A percentile compares a stretch with the other conserved stretches of the same genome.
Conservation (phyloP, 2,797 vertebrate genomes). For the Schizopygopsis pylzovi region DNA sequence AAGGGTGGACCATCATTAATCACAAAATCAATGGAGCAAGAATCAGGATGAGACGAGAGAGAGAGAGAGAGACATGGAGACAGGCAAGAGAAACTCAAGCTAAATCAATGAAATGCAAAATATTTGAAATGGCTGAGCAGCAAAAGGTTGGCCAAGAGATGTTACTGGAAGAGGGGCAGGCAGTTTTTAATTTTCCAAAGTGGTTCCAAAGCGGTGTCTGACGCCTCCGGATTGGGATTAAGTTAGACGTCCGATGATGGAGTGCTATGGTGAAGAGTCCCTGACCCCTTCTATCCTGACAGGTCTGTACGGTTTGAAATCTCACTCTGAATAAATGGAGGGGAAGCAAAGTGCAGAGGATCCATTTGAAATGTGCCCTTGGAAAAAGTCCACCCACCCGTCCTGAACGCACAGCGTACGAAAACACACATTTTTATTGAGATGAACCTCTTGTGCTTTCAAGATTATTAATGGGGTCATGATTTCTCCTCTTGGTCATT, state of each 20-base stretch:
- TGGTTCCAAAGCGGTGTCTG: conserved; percentile 61
- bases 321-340: conserved; percentile 56
- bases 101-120: conserved; percentile 65
- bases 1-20: conserved; percentile 52
- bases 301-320: conserved; percentile 51
- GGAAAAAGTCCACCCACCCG: background rate
- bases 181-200: conserved; percentile 69
- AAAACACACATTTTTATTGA: conserved; percentile 8
- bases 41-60: conserved; percentile 34
- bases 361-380: conserved; percentile 58
- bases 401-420: background rate
- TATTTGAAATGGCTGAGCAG: conserved; percentile 54
- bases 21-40: conserved; percentile 59
- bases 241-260: conserved; percentile 60
- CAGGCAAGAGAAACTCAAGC: conserved; percentile 48
- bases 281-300: conserved; percentile 58
- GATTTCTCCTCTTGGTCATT: conserved; percentile 5
- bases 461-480: conserved; percentile 36
- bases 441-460: conserved; percentile 14
- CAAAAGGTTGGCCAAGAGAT: conserved; percentile 34
- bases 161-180: conserved; percentile 50
- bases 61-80: conserved; percentile 29
- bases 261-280: conserved; percentile 61
- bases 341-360: conserved; percentile 47
- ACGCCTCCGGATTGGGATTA: conserved; percentile 66